Percentiles rank a stretch among this genome's conserved stretches.
These are phyloP conservation scores for Calliphora vomitoria DNA, from an alignment of 2,888 invertebrate species.

Conservation along the genomic window DNA sequence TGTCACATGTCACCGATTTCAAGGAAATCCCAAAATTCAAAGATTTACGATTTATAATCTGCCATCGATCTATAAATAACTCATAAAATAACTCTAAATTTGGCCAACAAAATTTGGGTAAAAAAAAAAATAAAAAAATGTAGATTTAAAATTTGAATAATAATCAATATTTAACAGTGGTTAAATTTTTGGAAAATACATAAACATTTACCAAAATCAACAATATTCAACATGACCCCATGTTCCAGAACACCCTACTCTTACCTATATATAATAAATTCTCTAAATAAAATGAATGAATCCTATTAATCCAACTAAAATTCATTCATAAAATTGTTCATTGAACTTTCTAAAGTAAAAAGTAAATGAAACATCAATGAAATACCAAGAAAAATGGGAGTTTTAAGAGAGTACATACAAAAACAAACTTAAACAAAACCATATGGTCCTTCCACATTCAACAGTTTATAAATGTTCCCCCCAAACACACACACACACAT, in stretches of 20 bases:
- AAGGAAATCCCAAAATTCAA: no score
- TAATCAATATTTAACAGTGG: no score
- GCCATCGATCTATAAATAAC: no score
- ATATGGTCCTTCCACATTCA: constrained; percentile 1
- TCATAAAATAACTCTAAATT: no score
- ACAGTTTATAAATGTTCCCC: constrained; percentile 21
- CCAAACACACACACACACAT: constrained; percentile 10
- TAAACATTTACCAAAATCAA: no score
- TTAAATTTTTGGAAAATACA: no score
- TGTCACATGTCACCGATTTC: no score
- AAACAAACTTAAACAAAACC: constrained; percentile 2
- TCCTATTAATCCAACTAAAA: neutral
- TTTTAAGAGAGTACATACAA: neutral
- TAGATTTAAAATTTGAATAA: no score
- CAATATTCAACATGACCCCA: no score
- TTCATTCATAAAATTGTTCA: constrained; percentile 61
- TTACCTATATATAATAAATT: neutral
- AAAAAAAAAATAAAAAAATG: no score
- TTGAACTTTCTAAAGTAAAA: constrained; percentile 13
- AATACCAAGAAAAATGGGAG: constrained; percentile 1
- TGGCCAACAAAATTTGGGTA: no score
- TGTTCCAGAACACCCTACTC: neutral
- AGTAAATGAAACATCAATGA: constrained; percentile 4
- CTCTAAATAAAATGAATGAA: neutral
- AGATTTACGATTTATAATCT: no score